Evolutionary conservation across 2,888 invertebrate species (phyloP), one percentile per base, ranked within the genome.

Genomic region (Rugalucina vietnamica): DNA sequence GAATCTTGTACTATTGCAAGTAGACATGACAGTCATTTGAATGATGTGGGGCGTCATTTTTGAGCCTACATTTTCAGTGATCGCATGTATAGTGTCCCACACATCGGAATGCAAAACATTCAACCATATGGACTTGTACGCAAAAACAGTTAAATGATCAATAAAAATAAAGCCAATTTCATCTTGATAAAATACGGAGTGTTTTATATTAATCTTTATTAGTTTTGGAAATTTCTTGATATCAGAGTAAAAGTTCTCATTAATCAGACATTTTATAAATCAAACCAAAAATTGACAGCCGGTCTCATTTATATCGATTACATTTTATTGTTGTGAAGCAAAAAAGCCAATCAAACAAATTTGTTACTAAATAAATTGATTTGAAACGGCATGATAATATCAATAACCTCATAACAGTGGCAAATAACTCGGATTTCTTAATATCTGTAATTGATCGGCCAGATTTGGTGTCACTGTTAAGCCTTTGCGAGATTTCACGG

Each of bases 231-330:
- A 65, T 65, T 65, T n/a, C 65, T 65, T 65, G 65, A 65, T 65
- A 65, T 65, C 65, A 29, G 65, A 18, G 34, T n/a, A 65, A 34
- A 65, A 65, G 65, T 65, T 65, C 32, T n/a, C 27, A 65, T 65
- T 65, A 65, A 65, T 65, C 65, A 65, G 65, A 65, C 32, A 29
- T 65, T 65, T 65, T 65, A 82, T 82, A 82, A 32, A 82, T 82
- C 77, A 77, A 49, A 39, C 36, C 69, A 54, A 76, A 77, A 69
- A 70, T 77, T 74, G 75, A 78, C 78, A 70, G 54, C 27, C 60
- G 57, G n/a, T 65, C 71, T 78, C 65, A 78, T 82, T 78, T 78
- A n/a, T 77, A 82, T 82, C 70, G 82, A 82, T 82, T 75, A 54
- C 57, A 77, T 82, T 82, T 65, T 78, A 78, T 82, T 75, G 78